Conservation (phyloP, 2,797 vertebrate species). For the Odontamblyopus lacepedii region DNA sequence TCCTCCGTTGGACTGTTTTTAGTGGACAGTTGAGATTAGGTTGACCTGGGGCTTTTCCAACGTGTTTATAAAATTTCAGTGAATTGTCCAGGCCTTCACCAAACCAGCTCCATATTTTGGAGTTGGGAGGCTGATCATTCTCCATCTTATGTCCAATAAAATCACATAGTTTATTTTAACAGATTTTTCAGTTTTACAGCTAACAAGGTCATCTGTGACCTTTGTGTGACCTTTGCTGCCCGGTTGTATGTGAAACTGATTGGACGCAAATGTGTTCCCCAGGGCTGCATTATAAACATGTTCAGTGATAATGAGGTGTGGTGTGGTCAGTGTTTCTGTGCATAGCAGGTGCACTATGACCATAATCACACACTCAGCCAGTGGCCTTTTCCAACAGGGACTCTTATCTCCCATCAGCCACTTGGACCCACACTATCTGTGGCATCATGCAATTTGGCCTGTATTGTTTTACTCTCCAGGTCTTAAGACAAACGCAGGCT, state of each 20-base stretch:
- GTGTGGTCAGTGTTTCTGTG: conserved; percentile 5
- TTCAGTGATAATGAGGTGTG: conserved; percentile 8
- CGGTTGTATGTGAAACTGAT: conserved; percentile 7
- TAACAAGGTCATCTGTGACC: conserved; percentile 26
- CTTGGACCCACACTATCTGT: conserved; percentile 32
- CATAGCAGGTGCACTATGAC: not conserved
- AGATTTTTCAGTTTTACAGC: too few relatives aligned
- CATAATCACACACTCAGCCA: conserved; percentile 3
- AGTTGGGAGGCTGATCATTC: not conserved
- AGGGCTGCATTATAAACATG: conserved; percentile 1
- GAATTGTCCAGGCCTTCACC: not conserved
- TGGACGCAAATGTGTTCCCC: not conserved
- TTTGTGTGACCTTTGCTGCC: conserved; percentile 9
- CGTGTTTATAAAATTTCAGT: not conserved
- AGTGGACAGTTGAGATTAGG: not conserved
- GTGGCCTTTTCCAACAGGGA: conserved; percentile 13
- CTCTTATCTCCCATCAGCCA: conserved; percentile 38
- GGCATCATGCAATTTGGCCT: conserved; percentile 9
- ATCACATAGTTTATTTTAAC: too few relatives aligned
- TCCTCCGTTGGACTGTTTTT: not conserved
- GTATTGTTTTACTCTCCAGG: conserved; percentile 1
- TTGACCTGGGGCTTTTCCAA: not conserved
- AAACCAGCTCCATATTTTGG: not conserved
- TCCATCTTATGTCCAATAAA: not conserved
- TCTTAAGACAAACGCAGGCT: not conserved